These are phyloP conservation scores for Bursaphelenchus okinawaensis DNA, from an alignment of 2,888 invertebrate genomes.

Conservation along the genomic window DNA sequence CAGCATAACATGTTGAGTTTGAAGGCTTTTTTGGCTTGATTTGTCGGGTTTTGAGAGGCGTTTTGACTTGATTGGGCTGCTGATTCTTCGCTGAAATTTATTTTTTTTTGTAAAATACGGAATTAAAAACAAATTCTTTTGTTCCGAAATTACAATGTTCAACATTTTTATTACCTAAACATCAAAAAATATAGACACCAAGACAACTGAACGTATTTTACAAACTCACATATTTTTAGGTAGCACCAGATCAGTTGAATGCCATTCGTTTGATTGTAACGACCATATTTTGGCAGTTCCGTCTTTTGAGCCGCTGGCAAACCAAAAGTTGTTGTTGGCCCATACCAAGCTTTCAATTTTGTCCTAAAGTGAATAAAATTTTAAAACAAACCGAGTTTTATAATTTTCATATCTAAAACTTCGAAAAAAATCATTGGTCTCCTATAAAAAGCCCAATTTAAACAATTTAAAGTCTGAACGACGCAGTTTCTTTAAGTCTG, in stretches of 20 bases:
- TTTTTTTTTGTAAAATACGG: not conserved
- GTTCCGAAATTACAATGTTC: too few relatives aligned
- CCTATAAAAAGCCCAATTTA: too few relatives aligned
- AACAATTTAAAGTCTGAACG: too few relatives aligned
- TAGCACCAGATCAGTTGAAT: slow-evolving; percentile 10
- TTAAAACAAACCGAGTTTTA: not conserved
- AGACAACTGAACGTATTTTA: not conserved
- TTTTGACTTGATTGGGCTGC: not conserved
- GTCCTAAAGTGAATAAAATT: slow-evolving; percentile 63
- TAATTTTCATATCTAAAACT: not conserved
- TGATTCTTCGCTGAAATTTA: slow-evolving; percentile 11
- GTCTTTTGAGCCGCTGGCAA: slow-evolving; percentile 90
- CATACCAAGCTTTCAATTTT: slow-evolving; percentile 92
- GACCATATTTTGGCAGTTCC: slow-evolving; percentile 69
- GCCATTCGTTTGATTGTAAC: slow-evolving; percentile 18
- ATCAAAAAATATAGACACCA: not conserved
- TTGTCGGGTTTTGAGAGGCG: slow-evolving; percentile 1
- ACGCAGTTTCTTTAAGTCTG: too few relatives aligned
- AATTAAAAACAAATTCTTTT: not conserved
- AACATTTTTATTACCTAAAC: too few relatives aligned
- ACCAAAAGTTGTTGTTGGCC: slow-evolving; percentile 78
- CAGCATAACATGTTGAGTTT: slow-evolving; percentile 91
- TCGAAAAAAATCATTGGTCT: not conserved
- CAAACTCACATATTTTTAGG: slow-evolving; percentile 4
- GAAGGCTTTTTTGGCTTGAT: slow-evolving; percentile 17